phyloP scores from a whole-genome alignment of 2,113 vertebrate species.

The Psilopsiagon aurifrons region DNA sequence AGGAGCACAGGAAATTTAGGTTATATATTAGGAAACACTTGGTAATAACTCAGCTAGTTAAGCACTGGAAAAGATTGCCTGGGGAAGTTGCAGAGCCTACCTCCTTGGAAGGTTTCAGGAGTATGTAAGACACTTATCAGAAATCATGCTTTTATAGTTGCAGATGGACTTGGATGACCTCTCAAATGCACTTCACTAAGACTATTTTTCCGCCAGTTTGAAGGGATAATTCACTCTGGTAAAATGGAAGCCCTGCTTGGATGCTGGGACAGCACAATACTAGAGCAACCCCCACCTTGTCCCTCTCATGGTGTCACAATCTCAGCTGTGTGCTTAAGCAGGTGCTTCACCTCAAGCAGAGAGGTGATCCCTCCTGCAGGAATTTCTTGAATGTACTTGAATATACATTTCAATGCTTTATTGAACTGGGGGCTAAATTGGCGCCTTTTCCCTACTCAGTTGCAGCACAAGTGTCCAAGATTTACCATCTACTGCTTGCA shows the following conservation, averaged over 20 bases:
- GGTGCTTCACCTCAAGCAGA: background rate
- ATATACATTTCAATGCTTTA: background rate
- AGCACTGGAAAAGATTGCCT: background rate
- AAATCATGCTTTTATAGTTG: background rate
- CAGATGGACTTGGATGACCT: background rate
- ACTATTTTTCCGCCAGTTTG: background rate
- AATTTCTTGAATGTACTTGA: background rate
- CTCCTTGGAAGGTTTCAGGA: background rate
- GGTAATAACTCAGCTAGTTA: constrained; percentile 37
- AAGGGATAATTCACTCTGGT: background rate
- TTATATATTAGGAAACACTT: constrained; percentile 58
- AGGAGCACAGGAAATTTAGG: constrained; percentile 36
- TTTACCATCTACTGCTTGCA: background rate
- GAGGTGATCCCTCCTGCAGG: background rate
- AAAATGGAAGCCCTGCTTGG: background rate
- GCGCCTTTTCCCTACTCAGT: background rate
- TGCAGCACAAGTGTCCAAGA: background rate
- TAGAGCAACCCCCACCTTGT: background rate
- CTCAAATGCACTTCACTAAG: background rate
- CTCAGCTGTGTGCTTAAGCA: background rate
- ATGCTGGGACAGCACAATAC: background rate
- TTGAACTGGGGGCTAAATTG: background rate
- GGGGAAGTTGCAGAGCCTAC: background rate
- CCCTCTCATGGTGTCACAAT: background rate
- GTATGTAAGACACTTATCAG: background rate